Evolutionary conservation across 2,797 vertebrate species (phyloP).

Genomic region (Pagetopsis macropterus): DNA sequence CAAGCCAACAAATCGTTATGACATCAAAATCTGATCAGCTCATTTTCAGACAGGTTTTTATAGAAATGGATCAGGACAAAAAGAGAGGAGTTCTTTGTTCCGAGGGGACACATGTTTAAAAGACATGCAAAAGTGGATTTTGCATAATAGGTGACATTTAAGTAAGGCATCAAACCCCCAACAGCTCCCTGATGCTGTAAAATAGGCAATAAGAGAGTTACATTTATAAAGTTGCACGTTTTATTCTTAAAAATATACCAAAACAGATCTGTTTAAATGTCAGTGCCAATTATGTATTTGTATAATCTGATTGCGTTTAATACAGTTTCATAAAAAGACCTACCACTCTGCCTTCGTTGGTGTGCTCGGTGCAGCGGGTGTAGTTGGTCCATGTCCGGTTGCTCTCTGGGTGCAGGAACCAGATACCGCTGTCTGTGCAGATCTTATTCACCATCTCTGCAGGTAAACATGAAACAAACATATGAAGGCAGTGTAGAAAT

Average conservation of each 20-base stretch:
- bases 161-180: too few species aligned
- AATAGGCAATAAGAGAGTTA: too few species aligned
- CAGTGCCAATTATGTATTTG: neutral
- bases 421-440: conserved; percentile 89
- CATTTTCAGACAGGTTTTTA: too few species aligned
- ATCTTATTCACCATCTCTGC: conserved; percentile 96
- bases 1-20: too few species aligned
- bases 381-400: conserved; percentile 98
- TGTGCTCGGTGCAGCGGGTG: conserved; percentile 90
- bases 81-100: too few species aligned
- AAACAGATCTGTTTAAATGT: conserved; percentile 14
- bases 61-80: too few species aligned
- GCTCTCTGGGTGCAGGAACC: conserved; percentile 95
- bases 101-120: too few species aligned
- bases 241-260: neutral
- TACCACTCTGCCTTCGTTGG: conserved; percentile 90
- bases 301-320: neutral
- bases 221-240: too few species aligned
- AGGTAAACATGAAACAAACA: neutral
- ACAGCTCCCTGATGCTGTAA: too few species aligned
- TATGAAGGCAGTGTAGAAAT: neutral
- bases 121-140: too few species aligned
- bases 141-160: too few species aligned
- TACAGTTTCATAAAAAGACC: conserved; percentile 12
- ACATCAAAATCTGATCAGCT: too few species aligned